Conservation (phyloP, 2,888 invertebrate genomes). For the Parnassius glacialis region DNA sequence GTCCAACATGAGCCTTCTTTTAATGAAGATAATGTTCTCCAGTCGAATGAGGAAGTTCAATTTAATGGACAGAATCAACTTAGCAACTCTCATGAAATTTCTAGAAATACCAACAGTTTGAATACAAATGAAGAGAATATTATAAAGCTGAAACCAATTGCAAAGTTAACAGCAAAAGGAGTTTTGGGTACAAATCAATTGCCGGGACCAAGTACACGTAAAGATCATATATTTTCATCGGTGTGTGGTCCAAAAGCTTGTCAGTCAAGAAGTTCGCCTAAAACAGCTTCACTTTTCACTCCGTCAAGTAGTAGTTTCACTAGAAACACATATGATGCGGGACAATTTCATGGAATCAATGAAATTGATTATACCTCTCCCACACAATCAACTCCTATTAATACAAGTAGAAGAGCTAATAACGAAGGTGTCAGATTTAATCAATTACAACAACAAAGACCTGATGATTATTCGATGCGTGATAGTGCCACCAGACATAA, state of each 20-base stretch:
- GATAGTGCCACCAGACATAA: not conserved
- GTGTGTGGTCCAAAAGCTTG: not conserved
- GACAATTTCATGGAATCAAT: constrained; percentile 9
- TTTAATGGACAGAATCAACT: constrained; percentile 3
- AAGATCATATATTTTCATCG: not conserved
- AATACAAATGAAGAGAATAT: constrained; percentile 2
- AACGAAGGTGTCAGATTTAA: not conserved
- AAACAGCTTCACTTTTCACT: constrained; percentile 7
- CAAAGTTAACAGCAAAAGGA: constrained; percentile 28
- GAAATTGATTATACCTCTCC: constrained; percentile 2
- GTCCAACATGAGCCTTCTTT: not conserved
- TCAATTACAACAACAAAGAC: constrained; percentile 1
- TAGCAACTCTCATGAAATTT: not conserved
- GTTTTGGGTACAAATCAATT: constrained; percentile 35
- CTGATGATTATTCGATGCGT: constrained; percentile 7
- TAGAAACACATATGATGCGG: constrained; percentile 3
- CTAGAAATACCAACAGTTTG: not conserved
- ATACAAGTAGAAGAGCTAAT: constrained; percentile 1
- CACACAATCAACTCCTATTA: not conserved
- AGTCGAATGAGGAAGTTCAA: constrained; percentile 3
- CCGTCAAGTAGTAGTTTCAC: constrained; percentile 3
- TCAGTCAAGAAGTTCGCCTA: constrained; percentile 2
- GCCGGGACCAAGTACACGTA: constrained; percentile 35
- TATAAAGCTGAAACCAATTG: constrained; percentile 14
- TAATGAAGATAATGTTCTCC: constrained; percentile 1